These are phyloP conservation scores for Campopleginae sp. DNA, from an alignment of 2,888 invertebrate species.

Conservation along the genomic window DNA sequence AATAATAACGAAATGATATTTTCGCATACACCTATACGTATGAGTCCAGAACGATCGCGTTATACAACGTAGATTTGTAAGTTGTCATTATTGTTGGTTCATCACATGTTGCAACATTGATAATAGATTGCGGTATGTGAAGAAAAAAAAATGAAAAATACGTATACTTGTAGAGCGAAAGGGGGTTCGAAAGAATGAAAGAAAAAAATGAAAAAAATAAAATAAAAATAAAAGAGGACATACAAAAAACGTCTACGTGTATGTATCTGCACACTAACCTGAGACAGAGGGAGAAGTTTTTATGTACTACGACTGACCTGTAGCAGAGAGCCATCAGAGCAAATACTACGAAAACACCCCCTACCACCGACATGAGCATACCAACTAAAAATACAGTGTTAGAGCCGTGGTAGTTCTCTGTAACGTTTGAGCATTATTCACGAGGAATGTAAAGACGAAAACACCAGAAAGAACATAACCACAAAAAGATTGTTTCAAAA, in stretches of 20 bases:
- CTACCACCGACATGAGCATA: constrained; percentile 99
- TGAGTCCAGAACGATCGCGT: not conserved
- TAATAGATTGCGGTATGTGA: not conserved
- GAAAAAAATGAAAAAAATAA: not conserved
- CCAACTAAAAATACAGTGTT: constrained; percentile 99
- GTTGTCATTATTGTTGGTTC: no score
- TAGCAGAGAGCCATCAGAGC: constrained; percentile 99
- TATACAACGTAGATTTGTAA: not conserved
- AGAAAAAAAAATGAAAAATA: constrained; percentile 29
- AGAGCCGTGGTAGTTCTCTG: constrained; percentile 98
- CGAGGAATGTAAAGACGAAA: not conserved
- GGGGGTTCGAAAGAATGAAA: constrained; percentile 44
- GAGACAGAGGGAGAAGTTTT: constrained; percentile 99
- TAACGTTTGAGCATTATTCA: constrained; percentile 69
- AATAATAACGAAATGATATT: constrained; percentile 40
- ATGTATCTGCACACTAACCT: constrained; percentile 97
- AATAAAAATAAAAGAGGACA: constrained; percentile 66
- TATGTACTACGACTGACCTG: constrained; percentile 99
- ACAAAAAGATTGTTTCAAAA: not conserved
- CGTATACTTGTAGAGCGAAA: constrained; percentile 65
- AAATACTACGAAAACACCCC: constrained; percentile 99
- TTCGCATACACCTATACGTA: constrained; percentile 27
- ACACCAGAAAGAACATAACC: not conserved
- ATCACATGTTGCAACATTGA: no score
- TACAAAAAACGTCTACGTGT: constrained; percentile 80